These are phyloP conservation scores for Sebastes minor DNA, from an alignment of 2,797 vertebrate species.

Conservation along the genomic window DNA sequence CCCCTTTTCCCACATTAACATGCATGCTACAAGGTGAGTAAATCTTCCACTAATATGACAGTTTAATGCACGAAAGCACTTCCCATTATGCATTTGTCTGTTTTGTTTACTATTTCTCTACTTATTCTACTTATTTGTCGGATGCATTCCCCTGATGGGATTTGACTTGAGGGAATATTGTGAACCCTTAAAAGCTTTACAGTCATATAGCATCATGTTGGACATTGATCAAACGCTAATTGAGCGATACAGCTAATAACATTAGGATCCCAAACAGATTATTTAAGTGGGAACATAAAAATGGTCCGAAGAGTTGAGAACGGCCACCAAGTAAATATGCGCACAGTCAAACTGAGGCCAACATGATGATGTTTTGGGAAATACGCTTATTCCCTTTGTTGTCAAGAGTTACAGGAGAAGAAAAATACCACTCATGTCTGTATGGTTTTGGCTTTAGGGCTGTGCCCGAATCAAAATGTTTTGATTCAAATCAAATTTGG, in stretches of 20 bases:
- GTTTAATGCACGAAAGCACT: neutral
- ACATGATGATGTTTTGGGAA: neutral
- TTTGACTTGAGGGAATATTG: neutral
- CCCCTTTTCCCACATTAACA: slow-evolving; percentile 16
- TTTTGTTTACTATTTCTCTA: slow-evolving; percentile 1
- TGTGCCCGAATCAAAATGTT: neutral
- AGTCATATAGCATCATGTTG: neutral
- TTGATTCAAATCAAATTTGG: neutral
- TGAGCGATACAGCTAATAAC: neutral
- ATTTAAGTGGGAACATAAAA: slow-evolving; percentile 6
- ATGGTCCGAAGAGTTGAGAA: neutral
- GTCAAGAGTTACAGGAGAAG: neutral
- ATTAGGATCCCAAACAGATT: neutral
- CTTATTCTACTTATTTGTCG: neutral
- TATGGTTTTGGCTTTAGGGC: neutral
- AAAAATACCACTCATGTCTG: neutral
- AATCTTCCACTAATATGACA: neutral
- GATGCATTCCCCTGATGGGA: neutral
- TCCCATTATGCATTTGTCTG: neutral
- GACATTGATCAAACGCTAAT: neutral
- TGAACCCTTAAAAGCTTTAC: slow-evolving; percentile 1
- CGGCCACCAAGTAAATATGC: neutral
- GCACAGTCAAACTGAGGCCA: slow-evolving; percentile 8
- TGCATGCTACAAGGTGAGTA: neutral
- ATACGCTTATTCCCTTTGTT: neutral